phyloP scores from a whole-genome alignment of 2,888 invertebrate species.

The Synanthedon myopaeformis region DNA sequence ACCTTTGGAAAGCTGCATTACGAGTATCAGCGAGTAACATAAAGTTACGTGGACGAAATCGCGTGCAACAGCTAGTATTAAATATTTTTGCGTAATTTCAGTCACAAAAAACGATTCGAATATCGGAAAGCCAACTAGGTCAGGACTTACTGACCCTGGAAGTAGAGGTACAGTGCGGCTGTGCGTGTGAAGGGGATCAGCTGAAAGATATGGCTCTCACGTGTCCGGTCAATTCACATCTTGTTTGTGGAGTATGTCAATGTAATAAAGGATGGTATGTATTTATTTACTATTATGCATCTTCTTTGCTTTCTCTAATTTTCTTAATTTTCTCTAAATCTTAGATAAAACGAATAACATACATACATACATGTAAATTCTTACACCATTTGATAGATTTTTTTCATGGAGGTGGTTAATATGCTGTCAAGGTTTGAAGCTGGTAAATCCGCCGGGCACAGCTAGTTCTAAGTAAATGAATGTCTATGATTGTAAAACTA shows the following conservation, averaged over 20 bases:
- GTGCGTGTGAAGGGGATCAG: constrained; percentile 67
- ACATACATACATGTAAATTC: too few species aligned
- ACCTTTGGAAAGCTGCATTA: too few species aligned
- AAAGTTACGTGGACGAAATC: too few species aligned
- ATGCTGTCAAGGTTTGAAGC: too few species aligned
- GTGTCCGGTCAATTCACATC: constrained; percentile 67
- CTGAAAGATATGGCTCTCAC: constrained; percentile 30
- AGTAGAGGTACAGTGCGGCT: constrained; percentile 80
- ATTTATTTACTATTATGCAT: neutral
- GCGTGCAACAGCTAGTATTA: too few species aligned
- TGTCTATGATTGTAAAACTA: too few species aligned
- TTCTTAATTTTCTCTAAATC: constrained; percentile 2
- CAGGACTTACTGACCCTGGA: constrained; percentile 78
- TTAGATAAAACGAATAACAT: constrained; percentile 1
- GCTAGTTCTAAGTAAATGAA: too few species aligned
- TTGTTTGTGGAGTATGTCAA: constrained; percentile 74
- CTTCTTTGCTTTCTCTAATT: too few species aligned
- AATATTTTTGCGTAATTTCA: constrained; percentile 14
- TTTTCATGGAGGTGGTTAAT: too few species aligned
- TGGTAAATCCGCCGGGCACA: too few species aligned
- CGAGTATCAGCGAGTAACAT: too few species aligned
- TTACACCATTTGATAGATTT: too few species aligned
- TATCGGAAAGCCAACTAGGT: constrained; percentile 82
- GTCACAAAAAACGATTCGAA: constrained; percentile 63
- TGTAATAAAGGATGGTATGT: constrained; percentile 74